Base-by-base conservation (phyloP, 2,113 vertebrate genomes). In the Vulpes ferrilata region DNA sequence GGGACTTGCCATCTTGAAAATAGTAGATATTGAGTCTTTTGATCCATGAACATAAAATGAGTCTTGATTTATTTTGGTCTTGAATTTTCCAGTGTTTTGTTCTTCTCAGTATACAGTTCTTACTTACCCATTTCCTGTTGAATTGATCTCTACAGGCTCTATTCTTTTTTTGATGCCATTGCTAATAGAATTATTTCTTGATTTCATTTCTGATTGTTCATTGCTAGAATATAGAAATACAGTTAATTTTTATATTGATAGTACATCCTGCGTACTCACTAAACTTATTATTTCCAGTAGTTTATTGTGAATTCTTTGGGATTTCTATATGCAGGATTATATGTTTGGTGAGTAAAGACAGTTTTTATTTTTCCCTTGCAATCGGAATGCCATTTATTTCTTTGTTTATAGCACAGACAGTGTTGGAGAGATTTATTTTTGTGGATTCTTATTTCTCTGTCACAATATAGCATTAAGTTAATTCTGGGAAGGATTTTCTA, bases 121-220 rank as follows among this genome's bases (percentile, higher is more conserved):
- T 88, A 83, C 2, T 88, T 88, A 83, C 2, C 20, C 11, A 62
- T 67, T 62, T 59, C 27, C 43, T 87, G 67, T 64, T n/a, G 16
- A 69, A 53, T 88, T 83, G 5, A 88, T 90, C 71, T 69, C 20
- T 48, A 43, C 16, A 23, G 89, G 69, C 62, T 87, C 86, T 90
- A 67, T 78, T 92, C 3, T 48, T 80, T 80, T 88, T 73, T 85
- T 85, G 27, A 73, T 79, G 73, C 10, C 71, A 74, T 65, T 85
- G 22, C n/a, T 78, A 65, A 80, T 74, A 15, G 11, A 89, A 55
- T 62, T 84, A 62, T 79, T 80, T 94, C 64, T 73, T 64, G 78
- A 81, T 87, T 94, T 90, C 23, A 43, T 81, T 73, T 92, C 57
- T 48, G n/a, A 38, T 95, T 74, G 2, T 69, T 85, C 35, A 92